Evolutionary conservation across 2,888 invertebrate genomes (phyloP).

Genomic region (Allophyes oxyacanthae): DNA sequence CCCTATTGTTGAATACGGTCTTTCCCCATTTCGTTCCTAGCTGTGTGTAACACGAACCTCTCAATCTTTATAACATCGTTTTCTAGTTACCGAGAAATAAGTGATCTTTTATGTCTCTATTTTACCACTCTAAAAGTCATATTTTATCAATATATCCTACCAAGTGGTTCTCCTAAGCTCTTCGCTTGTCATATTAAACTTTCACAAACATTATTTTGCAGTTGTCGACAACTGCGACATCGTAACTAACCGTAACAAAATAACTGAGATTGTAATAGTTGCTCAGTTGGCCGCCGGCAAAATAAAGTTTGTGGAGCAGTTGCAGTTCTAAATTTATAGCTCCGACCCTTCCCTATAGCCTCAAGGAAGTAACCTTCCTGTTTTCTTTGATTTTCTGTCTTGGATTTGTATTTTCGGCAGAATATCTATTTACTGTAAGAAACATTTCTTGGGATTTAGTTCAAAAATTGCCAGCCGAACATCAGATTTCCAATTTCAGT

Average conservation of each 20-base stretch:
- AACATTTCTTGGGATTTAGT: slow-evolving; percentile 6
- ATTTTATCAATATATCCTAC: slow-evolving; percentile 55
- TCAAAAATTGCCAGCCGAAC: slow-evolving; percentile 1
- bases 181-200: slow-evolving; percentile 53
- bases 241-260: slow-evolving; percentile 25
- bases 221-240: slow-evolving; percentile 18
- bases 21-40: no score
- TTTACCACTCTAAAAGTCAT: slow-evolving; percentile 48
- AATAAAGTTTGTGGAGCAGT: slow-evolving; percentile 43
- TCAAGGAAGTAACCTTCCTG: slow-evolving; percentile 23
- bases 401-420: slow-evolving; percentile 9
- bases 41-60: no score
- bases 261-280: slow-evolving; percentile 29
- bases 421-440: neutral
- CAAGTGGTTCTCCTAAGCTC: slow-evolving; percentile 44
- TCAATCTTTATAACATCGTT: slow-evolving; percentile 31
- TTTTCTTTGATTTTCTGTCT: slow-evolving; percentile 40
- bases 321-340: slow-evolving; percentile 54
- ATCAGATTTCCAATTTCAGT: neutral
- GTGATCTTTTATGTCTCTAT: slow-evolving; percentile 54
- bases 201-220: slow-evolving; percentile 49
- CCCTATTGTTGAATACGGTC: slow-evolving; percentile 22
- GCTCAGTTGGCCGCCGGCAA: slow-evolving; percentile 26
- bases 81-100: slow-evolving; percentile 37
- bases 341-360: slow-evolving; percentile 40